phyloP scores from a whole-genome alignment of 64 coral and sea anemone species.

The Montipora foliosa region DNA sequence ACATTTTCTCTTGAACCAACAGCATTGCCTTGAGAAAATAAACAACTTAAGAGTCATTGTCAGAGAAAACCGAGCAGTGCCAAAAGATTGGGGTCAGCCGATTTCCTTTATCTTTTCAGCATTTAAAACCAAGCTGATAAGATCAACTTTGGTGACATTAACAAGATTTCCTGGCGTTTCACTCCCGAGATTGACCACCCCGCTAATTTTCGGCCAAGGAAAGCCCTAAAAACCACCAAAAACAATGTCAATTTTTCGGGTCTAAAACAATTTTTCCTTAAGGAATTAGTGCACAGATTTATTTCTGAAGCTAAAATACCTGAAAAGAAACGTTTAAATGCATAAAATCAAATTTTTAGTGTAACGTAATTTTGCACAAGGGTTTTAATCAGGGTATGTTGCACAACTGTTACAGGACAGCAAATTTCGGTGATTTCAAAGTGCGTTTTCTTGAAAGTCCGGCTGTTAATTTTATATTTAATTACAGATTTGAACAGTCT shows the following conservation, averaged over 20 bases:
- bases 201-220: not conserved
- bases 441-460: not conserved
- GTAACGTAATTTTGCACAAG: not conserved
- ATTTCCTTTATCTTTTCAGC: too few relatives aligned
- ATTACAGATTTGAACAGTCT: not conserved
- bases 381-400: not conserved
- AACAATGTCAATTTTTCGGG: not conserved
- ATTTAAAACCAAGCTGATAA: too few relatives aligned
- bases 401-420: not conserved
- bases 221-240: not conserved
- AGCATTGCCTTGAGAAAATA: too few relatives aligned
- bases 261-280: not conserved
- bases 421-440: not conserved
- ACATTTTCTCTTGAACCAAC: too few relatives aligned
- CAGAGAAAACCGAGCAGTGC: too few relatives aligned
- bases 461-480: constrained; percentile 2
- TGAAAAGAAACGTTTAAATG: not conserved
- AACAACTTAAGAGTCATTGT: too few relatives aligned
- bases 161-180: not conserved
- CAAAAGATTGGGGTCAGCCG: too few relatives aligned
- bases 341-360: not conserved
- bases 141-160: too few relatives aligned
- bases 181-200: not conserved
- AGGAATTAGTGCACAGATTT: not conserved
- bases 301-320: not conserved